These are phyloP conservation scores for Salvelinus namaycush DNA, from an alignment of 2,113 vertebrate species.

Conservation along the genomic window DNA sequence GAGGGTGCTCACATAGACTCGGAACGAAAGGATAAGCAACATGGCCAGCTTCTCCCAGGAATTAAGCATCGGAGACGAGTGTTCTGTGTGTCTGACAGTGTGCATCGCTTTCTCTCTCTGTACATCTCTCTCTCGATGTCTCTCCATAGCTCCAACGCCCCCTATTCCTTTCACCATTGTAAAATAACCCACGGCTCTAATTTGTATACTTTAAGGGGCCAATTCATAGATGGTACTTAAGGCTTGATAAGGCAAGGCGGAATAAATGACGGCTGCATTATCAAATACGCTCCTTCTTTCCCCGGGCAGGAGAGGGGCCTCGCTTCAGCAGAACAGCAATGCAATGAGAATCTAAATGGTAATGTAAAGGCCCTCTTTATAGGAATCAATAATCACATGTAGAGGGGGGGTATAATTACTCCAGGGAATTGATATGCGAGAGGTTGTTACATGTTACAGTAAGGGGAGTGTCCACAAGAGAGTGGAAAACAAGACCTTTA, in stretches of 20 bases:
- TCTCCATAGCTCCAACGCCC: too few relatives aligned
- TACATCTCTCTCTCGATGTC: too few relatives aligned
- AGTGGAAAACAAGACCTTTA: slow-evolving; percentile 28
- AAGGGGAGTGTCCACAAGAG: slow-evolving; percentile 45
- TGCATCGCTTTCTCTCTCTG: not conserved
- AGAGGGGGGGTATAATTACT: slow-evolving; percentile 50
- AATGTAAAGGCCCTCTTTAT: slow-evolving; percentile 59
- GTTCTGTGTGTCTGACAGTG: slow-evolving; percentile 52
- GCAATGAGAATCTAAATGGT: slow-evolving; percentile 69
- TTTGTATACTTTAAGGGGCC: slow-evolving; percentile 73
- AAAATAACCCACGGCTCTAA: slow-evolving; percentile 72
- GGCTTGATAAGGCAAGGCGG: slow-evolving; percentile 67
- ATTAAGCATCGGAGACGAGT: slow-evolving; percentile 59
- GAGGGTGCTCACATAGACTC: slow-evolving; percentile 50
- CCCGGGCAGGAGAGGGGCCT: slow-evolving; percentile 39
- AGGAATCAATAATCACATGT: slow-evolving; percentile 71
- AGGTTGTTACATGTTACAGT: slow-evolving; percentile 31
- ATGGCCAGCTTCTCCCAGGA: slow-evolving; percentile 59
- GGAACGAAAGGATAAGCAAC: slow-evolving; percentile 67
- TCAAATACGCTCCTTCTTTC: too few relatives aligned
- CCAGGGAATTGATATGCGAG: slow-evolving; percentile 48
- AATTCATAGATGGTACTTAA: slow-evolving; percentile 73
- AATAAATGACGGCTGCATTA: slow-evolving; percentile 55
- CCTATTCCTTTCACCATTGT: slow-evolving; percentile 3
- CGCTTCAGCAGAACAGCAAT: slow-evolving; percentile 49